Base-by-base conservation (phyloP, 2,113 vertebrate genomes). In the Gopherus evgoodei region DNA sequence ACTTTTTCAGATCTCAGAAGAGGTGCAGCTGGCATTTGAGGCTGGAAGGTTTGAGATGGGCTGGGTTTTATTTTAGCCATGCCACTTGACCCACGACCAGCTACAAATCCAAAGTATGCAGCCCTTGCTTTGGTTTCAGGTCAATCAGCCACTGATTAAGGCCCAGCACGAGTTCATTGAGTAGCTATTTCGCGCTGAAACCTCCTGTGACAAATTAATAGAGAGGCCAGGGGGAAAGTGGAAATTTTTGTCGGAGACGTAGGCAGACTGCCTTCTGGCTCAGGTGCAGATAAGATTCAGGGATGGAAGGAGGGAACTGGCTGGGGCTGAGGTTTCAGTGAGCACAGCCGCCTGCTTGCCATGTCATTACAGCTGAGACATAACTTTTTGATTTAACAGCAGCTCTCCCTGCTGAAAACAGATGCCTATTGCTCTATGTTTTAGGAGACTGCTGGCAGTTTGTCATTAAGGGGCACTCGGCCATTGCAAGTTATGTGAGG, bases 21-120 rank as follows among this genome's bases (percentile, higher is more conserved):
- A 79, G 49, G 29, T n/a, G 57, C 54, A 21, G 6, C 0, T 2
- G 6, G 53, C 62, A 49, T n/a, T 90, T 96, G 69, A 0, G 1
- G 54, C 78, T 83, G 44, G 7, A 27, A 54, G 44, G 59, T 27
- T 89, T 42, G 80, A 80, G 87, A n/a, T 27, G 54, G 59, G 38
- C 38, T 44, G 54, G 81, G 56, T 79, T 93, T 93, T 38, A 86
- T 90, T 94, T 89, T 29, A 75, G 93, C 42, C 69, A 52, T 52
- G 42, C 42, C 76, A 35, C 59, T 93, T 82, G 44, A 84, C 81
- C 88, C 81, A 49, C n/a, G 84, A 1, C 4, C 3, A 54, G 27
- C 52, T 87, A 11, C 83, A 91, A 87, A 9, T n/a, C 75, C 90
- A 76, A 89, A 0, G 11, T 76, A 85, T 6, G 79, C 42, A 6